Percentiles rank a stretch among this genome's conserved stretches.
Evolutionary conservation across 2,113 vertebrate species (phyloP).

Genomic region (Riparia riparia): DNA sequence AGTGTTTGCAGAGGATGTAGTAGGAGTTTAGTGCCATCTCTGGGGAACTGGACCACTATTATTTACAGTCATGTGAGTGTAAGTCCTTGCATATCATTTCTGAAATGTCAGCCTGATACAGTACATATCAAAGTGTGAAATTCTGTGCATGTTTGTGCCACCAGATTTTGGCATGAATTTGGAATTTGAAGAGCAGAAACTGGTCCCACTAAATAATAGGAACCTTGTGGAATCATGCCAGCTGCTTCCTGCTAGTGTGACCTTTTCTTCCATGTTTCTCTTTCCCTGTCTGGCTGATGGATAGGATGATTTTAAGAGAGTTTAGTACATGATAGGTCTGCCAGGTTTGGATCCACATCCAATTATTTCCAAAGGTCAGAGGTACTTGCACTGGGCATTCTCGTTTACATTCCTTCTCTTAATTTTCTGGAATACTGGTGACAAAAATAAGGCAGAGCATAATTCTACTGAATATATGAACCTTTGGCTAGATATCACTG

Average conservation of each 20-base stretch:
- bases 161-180: neutral
- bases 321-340: slow-evolving; percentile 21
- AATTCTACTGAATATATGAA: neutral
- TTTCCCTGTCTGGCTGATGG: slow-evolving; percentile 35
- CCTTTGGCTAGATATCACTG: neutral
- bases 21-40: slow-evolving; percentile 26
- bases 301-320: slow-evolving; percentile 47
- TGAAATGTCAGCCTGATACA: slow-evolving; percentile 47
- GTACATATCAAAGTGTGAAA: neutral
- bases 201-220: slow-evolving; percentile 3
- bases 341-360: slow-evolving; percentile 31
- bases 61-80: slow-evolving; percentile 7
- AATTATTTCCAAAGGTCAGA: slow-evolving; percentile 59
- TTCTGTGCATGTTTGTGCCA: slow-evolving; percentile 1
- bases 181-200: slow-evolving; percentile 23
- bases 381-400: slow-evolving; percentile 7
- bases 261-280: slow-evolving; percentile 50
- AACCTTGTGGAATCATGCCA: neutral
- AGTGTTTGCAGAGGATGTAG: slow-evolving; percentile 35
- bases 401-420: neutral
- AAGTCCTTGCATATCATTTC: slow-evolving; percentile 1
- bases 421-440: slow-evolving; percentile 6
- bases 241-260: slow-evolving; percentile 31
- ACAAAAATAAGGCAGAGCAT: neutral
- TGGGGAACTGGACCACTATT: neutral